These are phyloP conservation scores for Eufriesea mexicana DNA, from an alignment of 1,140 invertebrate genomes.

Conservation along the genomic window DNA sequence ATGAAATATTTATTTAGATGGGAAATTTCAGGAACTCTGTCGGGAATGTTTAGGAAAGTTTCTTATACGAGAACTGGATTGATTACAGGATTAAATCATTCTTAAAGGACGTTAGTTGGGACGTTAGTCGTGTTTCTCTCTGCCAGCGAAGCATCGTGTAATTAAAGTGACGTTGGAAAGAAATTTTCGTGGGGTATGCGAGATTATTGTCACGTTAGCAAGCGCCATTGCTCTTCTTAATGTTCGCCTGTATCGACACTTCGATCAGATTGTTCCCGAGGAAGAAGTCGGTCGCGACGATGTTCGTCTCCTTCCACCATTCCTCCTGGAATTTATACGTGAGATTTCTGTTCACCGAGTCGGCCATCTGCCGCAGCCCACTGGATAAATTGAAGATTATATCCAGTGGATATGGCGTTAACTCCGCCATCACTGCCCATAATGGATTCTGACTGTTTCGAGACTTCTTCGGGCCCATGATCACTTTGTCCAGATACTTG, in stretches of 20 bases:
- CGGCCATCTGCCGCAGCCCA: slow-evolving; percentile 87
- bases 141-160: background rate
- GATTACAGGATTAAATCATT: background rate
- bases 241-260: slow-evolving; percentile 85
- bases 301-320: slow-evolving; percentile 87
- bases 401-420: slow-evolving; percentile 88
- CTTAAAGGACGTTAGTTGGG: background rate
- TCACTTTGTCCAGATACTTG: slow-evolving; percentile 83
- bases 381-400: slow-evolving; percentile 85
- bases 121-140: no score
- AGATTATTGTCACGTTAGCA: slow-evolving; percentile 36
- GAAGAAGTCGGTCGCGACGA: slow-evolving; percentile 91
- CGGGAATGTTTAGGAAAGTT: background rate
- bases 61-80: background rate
- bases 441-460: slow-evolving; percentile 83
- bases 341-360: slow-evolving; percentile 86
- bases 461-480: slow-evolving; percentile 74
- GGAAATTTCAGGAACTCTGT: background rate
- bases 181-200: background rate
- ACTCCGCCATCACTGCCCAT: slow-evolving; percentile 91
- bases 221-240: slow-evolving; percentile 74
- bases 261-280: slow-evolving; percentile 89
- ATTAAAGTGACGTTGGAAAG: background rate
- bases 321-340: slow-evolving; percentile 85
- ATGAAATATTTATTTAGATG: background rate